These are phyloP conservation scores for Punctoribates punctum DNA, from an alignment of 2,888 invertebrate species.

Conservation along the genomic window DNA sequence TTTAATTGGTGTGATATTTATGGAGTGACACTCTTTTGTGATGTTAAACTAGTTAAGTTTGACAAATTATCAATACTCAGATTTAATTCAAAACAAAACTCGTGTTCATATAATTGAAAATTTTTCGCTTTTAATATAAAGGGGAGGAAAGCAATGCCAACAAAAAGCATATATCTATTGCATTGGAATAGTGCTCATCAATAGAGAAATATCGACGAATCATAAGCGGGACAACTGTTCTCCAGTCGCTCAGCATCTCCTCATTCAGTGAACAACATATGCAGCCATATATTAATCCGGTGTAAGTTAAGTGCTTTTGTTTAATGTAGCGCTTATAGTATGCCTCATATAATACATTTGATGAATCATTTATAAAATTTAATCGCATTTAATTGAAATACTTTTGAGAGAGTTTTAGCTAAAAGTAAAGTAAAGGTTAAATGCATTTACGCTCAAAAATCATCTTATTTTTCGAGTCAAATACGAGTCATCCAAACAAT, in stretches of 20 bases:
- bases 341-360: constrained; percentile 25
- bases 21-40: no score
- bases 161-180: no score
- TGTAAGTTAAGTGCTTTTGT: constrained; percentile 22
- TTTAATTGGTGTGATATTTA: no score
- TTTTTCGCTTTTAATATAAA: no score
- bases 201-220: constrained; percentile 1
- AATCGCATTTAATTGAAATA: constrained; percentile 22
- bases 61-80: no score
- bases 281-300: constrained; percentile 12
- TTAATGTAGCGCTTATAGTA: constrained; percentile 11
- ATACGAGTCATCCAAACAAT: no score
- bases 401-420: neutral
- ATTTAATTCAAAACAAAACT: no score
- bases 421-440: neutral
- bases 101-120: no score
- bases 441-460: no score
- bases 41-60: no score
- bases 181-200: constrained; percentile 5
- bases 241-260: constrained; percentile 2
- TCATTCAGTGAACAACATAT: constrained; percentile 6
- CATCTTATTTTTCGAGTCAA: no score
- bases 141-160: no score
- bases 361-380: constrained; percentile 22
- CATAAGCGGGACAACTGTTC: constrained; percentile 16